phyloP scores from a whole-genome alignment of 1,140 invertebrate species.

The Oppia nitens region DNA sequence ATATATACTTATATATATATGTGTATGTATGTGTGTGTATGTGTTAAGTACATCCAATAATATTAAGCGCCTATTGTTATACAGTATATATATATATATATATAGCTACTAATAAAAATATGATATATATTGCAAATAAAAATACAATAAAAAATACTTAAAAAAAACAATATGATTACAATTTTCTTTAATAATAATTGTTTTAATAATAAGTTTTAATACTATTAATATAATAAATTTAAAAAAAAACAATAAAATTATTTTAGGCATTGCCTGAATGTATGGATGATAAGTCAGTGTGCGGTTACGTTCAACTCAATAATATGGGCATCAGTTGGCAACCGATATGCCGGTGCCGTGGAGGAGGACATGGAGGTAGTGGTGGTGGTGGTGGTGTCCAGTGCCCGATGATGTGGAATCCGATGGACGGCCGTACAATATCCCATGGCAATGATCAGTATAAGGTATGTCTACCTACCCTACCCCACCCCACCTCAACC shows the following conservation, averaged over 20 bases:
- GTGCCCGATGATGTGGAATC: constrained; percentile 28
- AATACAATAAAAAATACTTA: too few relatives aligned
- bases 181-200: too few relatives aligned
- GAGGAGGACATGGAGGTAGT: background rate
- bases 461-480: background rate
- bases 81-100: too few relatives aligned
- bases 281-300: constrained; percentile 23
- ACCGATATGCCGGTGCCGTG: constrained; percentile 25
- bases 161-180: too few relatives aligned
- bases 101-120: too few relatives aligned
- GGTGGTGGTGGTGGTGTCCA: background rate
- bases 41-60: too few relatives aligned
- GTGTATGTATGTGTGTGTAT: too few relatives aligned
- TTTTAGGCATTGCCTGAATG: constrained; percentile 21
- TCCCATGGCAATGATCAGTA: constrained; percentile 27
- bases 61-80: too few relatives aligned
- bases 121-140: too few relatives aligned
- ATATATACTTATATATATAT: too few relatives aligned
- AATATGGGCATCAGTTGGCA: constrained; percentile 26
- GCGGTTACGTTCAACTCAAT: constrained; percentile 30
- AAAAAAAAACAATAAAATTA: background rate
- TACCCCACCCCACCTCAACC: background rate
- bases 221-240: too few relatives aligned
- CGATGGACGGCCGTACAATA: constrained; percentile 27
- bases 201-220: too few relatives aligned